Evolutionary conservation across 2,888 invertebrate species (phyloP).

Genomic region (Sinhomidia bicolor): DNA sequence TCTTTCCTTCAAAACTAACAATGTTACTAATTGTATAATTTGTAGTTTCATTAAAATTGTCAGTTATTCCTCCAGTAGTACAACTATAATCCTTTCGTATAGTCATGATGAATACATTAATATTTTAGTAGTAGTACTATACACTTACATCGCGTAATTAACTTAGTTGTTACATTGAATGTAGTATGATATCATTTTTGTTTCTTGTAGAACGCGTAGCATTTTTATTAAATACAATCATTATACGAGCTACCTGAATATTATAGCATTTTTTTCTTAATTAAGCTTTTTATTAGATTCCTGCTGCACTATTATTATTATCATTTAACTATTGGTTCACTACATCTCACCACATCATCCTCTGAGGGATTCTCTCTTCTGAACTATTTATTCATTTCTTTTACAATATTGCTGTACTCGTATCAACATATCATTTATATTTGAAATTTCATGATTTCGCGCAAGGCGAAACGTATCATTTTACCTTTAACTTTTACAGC

Average conservation of each 20-base stretch:
- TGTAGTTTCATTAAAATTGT: slow-evolving; percentile 17
- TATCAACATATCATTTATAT: background rate
- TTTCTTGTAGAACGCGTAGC: background rate
- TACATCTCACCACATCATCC: no score
- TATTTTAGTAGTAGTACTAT: background rate
- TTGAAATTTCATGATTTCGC: no score
- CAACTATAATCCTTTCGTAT: background rate
- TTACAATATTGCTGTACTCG: background rate
- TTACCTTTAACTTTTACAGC: no score
- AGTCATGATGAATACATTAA: background rate
- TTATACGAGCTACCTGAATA: background rate
- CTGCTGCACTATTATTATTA: background rate
- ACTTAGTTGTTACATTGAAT: background rate
- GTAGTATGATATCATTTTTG: background rate
- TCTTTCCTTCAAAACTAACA: slow-evolving; percentile 61
- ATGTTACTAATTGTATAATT: slow-evolving; percentile 26
- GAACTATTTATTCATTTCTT: background rate
- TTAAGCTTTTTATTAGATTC: background rate
- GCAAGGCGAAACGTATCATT: no score
- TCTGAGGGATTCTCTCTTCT: no score
- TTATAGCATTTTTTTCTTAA: background rate
- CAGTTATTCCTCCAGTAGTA: slow-evolving; percentile 4
- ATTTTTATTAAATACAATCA: slow-evolving; percentile 9
- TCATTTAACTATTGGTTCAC: slow-evolving; percentile 43
- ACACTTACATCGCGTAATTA: background rate